phyloP scores from a whole-genome alignment of 2,888 invertebrate species.

The Chymomyza caudatula region DNA sequence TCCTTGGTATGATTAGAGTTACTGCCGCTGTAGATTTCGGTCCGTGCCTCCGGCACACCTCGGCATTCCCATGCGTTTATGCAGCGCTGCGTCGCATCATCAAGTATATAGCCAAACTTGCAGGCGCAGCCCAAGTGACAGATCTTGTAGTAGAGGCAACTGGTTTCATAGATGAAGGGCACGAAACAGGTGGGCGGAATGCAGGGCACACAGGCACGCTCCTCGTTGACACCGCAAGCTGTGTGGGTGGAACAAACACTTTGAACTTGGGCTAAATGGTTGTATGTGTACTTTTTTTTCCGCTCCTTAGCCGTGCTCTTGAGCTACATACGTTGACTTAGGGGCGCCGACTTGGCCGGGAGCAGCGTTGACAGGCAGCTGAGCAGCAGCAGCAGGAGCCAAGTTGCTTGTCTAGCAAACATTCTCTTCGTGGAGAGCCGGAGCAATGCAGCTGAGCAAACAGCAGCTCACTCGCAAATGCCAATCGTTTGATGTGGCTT shows the following conservation, averaged over 20 bases:
- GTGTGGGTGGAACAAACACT: neutral
- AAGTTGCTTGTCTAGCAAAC: neutral
- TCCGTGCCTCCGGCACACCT: too few relatives aligned
- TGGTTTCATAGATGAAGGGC: neutral
- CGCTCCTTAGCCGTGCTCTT: too few relatives aligned
- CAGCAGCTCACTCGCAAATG: neutral
- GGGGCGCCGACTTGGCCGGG: neutral
- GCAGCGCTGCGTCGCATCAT: slow-evolving; percentile 30
- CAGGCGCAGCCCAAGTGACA: slow-evolving; percentile 47
- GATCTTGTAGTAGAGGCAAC: neutral
- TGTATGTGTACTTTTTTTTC: too few relatives aligned
- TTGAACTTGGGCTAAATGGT: neutral
- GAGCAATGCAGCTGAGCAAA: neutral
- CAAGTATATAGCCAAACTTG: slow-evolving; percentile 32
- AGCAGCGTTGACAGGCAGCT: neutral
- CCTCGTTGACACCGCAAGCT: slow-evolving; percentile 48
- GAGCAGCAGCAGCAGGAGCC: neutral
- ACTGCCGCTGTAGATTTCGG: too few relatives aligned
- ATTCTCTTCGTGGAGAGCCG: neutral
- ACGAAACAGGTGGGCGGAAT: slow-evolving; percentile 25
- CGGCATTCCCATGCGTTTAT: slow-evolving; percentile 10
- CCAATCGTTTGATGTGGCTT: neutral
- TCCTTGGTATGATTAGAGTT: too few relatives aligned
- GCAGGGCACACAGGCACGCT: slow-evolving; percentile 37
- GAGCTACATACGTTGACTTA: neutral